Percentiles rank a stretch among this genome's conserved stretches.
phyloP scores from a whole-genome alignment of 2,888 invertebrate species.

The Nasonia oneida region DNA sequence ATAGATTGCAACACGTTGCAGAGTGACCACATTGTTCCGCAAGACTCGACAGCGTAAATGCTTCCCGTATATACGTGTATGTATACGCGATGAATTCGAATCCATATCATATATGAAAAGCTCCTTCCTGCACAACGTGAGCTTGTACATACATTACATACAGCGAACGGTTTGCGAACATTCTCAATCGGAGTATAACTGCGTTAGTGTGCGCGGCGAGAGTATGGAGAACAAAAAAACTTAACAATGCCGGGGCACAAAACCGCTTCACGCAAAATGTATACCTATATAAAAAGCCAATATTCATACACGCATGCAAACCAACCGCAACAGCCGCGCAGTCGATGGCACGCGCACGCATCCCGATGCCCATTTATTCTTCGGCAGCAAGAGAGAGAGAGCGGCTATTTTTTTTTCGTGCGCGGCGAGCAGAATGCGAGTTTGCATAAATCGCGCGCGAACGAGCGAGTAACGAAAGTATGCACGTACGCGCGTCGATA shows the following conservation, averaged over 20 bases:
- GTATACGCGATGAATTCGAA: neutral
- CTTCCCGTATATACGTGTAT: neutral
- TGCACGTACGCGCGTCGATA: constrained; percentile 35
- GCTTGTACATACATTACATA: neutral
- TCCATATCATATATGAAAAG: neutral
- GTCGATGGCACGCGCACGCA: neutral
- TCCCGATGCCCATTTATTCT: neutral
- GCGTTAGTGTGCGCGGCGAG: neutral
- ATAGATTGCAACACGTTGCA: neutral
- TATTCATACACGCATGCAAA: neutral
- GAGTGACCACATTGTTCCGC: neutral
- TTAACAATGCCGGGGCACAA: neutral
- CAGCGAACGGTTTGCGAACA: neutral
- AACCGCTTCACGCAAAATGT: neutral
- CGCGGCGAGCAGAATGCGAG: neutral
- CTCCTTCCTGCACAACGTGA: neutral
- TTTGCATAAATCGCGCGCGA: constrained; percentile 30
- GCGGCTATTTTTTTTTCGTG: neutral
- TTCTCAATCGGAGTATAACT: neutral
- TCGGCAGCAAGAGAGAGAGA: neutral
- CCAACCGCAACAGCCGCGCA: neutral
- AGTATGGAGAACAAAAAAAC: neutral
- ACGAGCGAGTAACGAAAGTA: constrained; percentile 20
- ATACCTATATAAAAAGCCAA: neutral
- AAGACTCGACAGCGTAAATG: neutral